phyloP scores from a whole-genome alignment of 2,113 vertebrate genomes.

The Bubalus kerabau region DNA sequence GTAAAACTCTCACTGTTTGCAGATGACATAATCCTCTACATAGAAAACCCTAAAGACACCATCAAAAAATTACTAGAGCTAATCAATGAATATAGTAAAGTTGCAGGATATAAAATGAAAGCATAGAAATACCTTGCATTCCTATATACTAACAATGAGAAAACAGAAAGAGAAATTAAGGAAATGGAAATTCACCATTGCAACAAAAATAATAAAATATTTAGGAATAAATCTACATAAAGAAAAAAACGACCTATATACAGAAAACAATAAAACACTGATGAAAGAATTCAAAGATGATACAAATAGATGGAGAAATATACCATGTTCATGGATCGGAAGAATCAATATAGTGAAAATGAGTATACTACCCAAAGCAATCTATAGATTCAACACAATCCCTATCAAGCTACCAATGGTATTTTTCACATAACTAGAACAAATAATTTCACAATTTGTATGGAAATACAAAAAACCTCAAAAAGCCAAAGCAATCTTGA shows the following conservation, averaged over 20 bases:
- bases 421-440: neutral
- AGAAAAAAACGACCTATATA: neutral
- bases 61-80: neutral
- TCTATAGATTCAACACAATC: neutral
- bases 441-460: neutral
- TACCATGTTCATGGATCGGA: neutral
- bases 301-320: neutral
- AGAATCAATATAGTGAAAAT: neutral
- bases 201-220: neutral
- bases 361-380: neutral
- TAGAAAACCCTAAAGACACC: neutral
- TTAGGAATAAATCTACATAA: neutral
- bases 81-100: neutral
- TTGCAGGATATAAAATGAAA: neutral
- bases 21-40: neutral
- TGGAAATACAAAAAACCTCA: neutral
- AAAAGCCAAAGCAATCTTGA: neutral
- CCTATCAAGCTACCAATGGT: neutral
- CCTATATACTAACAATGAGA: neutral
- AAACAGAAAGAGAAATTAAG: neutral
- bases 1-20: neutral
- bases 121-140: neutral
- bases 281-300: neutral
- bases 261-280: neutral
- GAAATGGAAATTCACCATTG: neutral